Base-by-base conservation (phyloP, 2,797 vertebrate genomes). In the Chaenodraco wilsoni region DNA sequence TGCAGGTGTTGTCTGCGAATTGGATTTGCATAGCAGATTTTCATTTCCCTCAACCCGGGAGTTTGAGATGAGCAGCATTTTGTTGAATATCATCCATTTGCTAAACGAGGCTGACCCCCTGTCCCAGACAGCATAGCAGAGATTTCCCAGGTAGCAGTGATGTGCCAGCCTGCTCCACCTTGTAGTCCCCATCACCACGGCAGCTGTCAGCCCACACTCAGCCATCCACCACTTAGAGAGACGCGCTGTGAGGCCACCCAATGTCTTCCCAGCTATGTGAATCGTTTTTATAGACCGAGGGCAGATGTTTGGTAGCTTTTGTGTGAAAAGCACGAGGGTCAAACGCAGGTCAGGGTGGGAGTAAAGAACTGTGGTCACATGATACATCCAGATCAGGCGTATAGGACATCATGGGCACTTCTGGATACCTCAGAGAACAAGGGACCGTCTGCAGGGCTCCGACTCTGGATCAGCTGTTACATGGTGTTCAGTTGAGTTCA, bases 221-320 rank as follows among this genome's bases (percentile, higher is more conserved):
- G 66, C 78, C 76, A 67, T 84, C 78, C 86, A 76, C 75, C 72
- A 74, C 69, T 82, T 44, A 54, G 74, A 84, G 81, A 79, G 78
- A 74, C 70, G 74, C 51, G 77, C 56, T 67, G 61, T 65, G 72
- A 81, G 81, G 74, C 76, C 83, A 68, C 57, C 82, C 72, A 21
- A 58, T 72, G 81, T 84, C 82, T 81, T 69, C 56, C 68, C 75
- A 66, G 76, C 76, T 56, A 52, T 60, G 51, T 52, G 66, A 73
- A 66, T 81, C 61, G 60, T 63, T 76, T 87, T 82, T 27, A 5
- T 67, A 73, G 84, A 86, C 57, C 16, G 58, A 9, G 56, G 83
- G 78, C 84, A 90, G 89, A 92, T 90, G 91, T 89, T 90, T 75
- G 74, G 67, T 79, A 27, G 82, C 54, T 69, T 82, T 69, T 85